A percentile compares a stretch with the other conserved stretches of the same genome.
phyloP scores from a whole-genome alignment of 2,888 invertebrate species.

The Caenorhabditis becei region DNA sequence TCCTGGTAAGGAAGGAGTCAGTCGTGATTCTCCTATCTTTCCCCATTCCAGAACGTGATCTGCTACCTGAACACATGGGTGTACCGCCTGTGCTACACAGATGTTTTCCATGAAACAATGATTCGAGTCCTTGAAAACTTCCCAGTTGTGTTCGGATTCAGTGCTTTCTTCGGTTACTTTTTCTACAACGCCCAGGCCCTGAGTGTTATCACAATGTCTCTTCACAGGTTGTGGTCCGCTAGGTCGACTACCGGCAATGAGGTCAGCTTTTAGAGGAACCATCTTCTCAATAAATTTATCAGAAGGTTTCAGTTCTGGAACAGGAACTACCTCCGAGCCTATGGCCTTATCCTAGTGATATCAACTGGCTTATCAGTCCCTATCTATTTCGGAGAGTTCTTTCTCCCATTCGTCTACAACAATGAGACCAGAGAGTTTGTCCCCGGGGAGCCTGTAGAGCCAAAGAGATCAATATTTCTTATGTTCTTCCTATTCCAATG shows the following conservation, averaged over 20 bases:
- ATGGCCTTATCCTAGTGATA: no score
- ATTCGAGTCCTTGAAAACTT: background rate
- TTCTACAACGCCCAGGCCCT: slow-evolving; percentile 11
- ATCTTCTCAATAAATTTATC: background rate
- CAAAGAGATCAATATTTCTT: background rate
- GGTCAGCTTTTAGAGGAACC: background rate
- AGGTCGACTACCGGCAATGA: background rate
- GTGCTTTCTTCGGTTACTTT: background rate
- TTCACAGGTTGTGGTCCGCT: slow-evolving; percentile 10
- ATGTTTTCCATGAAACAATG: no score
- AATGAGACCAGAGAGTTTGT: background rate
- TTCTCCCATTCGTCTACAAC: background rate
- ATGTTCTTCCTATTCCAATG: background rate
- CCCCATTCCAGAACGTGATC: slow-evolving; percentile 11
- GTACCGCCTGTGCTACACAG: background rate
- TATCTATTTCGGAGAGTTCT: background rate
- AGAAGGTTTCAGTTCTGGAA: slow-evolving; percentile 6
- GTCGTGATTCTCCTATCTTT: background rate
- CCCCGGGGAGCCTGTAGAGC: background rate
- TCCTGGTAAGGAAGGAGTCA: slow-evolving; percentile 3
- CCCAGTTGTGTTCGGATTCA: background rate
- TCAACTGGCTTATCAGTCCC: no score
- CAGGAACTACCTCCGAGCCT: background rate
- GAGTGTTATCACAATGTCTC: slow-evolving; percentile 10
- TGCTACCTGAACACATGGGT: slow-evolving; percentile 46